phyloP scores from a whole-genome alignment of 2,888 invertebrate species.

The Hoplodrina blanda region DNA sequence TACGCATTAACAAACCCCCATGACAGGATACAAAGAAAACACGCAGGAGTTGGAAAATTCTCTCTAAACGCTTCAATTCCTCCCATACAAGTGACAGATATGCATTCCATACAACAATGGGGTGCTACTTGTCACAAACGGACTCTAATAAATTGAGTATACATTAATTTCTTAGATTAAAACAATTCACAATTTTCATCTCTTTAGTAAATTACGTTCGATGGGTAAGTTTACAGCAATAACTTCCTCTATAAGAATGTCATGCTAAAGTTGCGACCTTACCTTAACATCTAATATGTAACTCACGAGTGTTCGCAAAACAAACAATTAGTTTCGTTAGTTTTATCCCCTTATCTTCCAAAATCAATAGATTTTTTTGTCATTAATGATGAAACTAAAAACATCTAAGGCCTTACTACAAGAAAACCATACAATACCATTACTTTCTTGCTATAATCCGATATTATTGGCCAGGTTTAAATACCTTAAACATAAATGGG shows the following conservation, averaged over 20 bases:
- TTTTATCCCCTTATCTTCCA: not conserved
- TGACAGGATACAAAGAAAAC: not conserved
- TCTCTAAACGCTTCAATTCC: slow-evolving; percentile 13
- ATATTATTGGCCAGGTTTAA: not conserved
- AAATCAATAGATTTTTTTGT: not conserved
- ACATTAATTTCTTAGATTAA: slow-evolving; percentile 51
- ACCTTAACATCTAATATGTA: slow-evolving; percentile 13
- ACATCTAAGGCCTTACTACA: not conserved
- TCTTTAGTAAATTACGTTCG: slow-evolving; percentile 23
- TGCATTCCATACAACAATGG: slow-evolving; percentile 6
- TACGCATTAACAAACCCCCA: too few relatives aligned
- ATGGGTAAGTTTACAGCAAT: slow-evolving; percentile 31
- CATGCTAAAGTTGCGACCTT: slow-evolving; percentile 24
- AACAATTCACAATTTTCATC: slow-evolving; percentile 52
- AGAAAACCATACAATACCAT: not conserved
- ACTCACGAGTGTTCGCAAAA: slow-evolving; percentile 4
- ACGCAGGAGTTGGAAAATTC: not conserved
- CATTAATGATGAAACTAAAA: slow-evolving; percentile 8
- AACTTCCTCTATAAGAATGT: slow-evolving; percentile 8
- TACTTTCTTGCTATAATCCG: not conserved
- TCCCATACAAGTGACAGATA: slow-evolving; percentile 15
- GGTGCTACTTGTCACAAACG: slow-evolving; percentile 10
- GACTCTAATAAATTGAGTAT: slow-evolving; percentile 28
- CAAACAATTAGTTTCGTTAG: not conserved
- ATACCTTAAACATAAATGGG: not conserved